Evolutionary conservation across 2,113 vertebrate genomes (phyloP).

Genomic region (Galbula dea): DNA sequence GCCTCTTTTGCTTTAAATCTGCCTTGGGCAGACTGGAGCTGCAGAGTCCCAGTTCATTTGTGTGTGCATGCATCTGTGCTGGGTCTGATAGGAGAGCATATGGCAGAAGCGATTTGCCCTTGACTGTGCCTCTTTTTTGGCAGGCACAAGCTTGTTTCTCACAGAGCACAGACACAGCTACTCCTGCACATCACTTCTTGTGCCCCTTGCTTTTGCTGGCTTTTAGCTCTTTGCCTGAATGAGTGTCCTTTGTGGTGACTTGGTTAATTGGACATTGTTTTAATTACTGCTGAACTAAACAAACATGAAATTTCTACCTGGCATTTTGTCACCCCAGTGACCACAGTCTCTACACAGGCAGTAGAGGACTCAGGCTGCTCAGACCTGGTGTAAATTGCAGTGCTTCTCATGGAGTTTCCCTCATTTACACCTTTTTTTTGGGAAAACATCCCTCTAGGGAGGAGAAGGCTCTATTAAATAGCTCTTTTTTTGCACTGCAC

Average conservation of each 20-base stretch:
- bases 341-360: neutral
- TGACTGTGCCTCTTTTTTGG: conserved; percentile 37
- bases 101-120: conserved; percentile 7
- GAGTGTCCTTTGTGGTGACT: neutral
- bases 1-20: conserved; percentile 17
- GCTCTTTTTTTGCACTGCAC: neutral
- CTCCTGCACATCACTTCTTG: neutral
- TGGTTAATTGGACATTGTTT: conserved; percentile 43
- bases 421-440: neutral
- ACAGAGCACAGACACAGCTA: neutral
- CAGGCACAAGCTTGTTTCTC: neutral
- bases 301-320: neutral
- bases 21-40: neutral
- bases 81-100: conserved; percentile 29
- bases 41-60: neutral
- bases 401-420: neutral
- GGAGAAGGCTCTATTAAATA: neutral
- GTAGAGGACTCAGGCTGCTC: neutral
- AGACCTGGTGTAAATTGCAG: neutral
- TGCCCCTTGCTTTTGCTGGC: neutral
- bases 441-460: neutral
- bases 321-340: neutral
- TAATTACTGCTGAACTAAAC: conserved; percentile 20
- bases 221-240: neutral
- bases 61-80: neutral